These are phyloP conservation scores for Oreochromis niloticus DNA, from an alignment of 2,113 vertebrate genomes.

Conservation along the genomic window DNA sequence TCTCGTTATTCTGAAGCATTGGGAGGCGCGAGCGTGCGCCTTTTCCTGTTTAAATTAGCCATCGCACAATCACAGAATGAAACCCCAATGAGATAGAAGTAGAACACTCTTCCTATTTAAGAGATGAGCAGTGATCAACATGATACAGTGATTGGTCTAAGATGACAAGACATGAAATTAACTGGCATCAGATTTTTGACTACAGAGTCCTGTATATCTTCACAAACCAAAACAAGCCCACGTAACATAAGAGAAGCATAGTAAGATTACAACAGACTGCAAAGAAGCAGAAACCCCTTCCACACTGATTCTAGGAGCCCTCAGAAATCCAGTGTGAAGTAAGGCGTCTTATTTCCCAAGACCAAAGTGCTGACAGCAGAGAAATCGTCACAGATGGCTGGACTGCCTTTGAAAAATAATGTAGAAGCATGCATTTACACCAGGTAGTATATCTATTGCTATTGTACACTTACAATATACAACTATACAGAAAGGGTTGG, in stretches of 20 bases:
- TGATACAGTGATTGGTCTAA: slow-evolving; percentile 43
- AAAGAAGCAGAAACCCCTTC: background rate
- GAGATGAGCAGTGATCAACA: slow-evolving; percentile 5
- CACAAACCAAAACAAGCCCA: slow-evolving; percentile 1
- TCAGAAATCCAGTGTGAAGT: slow-evolving; percentile 45
- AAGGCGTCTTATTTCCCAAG: slow-evolving; percentile 38
- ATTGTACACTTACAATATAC: slow-evolving; percentile 58
- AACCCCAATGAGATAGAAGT: background rate
- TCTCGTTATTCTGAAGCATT: background rate
- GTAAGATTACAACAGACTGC: background rate
- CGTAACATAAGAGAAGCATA: background rate
- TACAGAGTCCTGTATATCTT: slow-evolving; percentile 14
- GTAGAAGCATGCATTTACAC: slow-evolving; percentile 54
- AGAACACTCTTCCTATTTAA: background rate
- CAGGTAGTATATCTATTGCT: slow-evolving; percentile 56
- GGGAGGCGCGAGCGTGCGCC: slow-evolving; percentile 5
- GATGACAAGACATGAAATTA: background rate
- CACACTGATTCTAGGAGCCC: background rate
- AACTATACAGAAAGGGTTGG: slow-evolving; percentile 35
- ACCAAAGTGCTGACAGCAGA: slow-evolving; percentile 44
- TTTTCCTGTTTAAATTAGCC: slow-evolving; percentile 15
- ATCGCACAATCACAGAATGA: slow-evolving; percentile 31
- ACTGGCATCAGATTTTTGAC: slow-evolving; percentile 16
- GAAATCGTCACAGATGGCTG: slow-evolving; percentile 3
- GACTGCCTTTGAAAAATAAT: slow-evolving; percentile 24